Percentiles rank a stretch among this genome's conserved stretches.
Evolutionary conservation across 2,888 invertebrate genomes (phyloP).

Genomic region (Actias luna): DNA sequence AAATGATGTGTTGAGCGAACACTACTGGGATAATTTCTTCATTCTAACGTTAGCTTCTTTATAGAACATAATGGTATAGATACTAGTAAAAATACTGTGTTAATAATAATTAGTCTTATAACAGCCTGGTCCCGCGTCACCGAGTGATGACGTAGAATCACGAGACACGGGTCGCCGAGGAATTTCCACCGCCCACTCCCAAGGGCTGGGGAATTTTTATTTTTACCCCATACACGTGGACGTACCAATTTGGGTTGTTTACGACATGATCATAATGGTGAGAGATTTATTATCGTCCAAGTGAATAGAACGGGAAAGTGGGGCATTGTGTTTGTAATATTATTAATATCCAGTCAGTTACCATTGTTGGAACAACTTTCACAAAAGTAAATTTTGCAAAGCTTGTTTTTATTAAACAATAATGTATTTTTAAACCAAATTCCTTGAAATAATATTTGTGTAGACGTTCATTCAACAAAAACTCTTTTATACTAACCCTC

Average conservation of each 20-base stretch:
- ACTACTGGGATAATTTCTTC: too few species aligned
- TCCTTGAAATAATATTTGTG: background rate
- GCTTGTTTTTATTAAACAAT: background rate
- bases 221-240: constrained; percentile 32
- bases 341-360: background rate
- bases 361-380: background rate
- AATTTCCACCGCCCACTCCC: constrained; percentile 25
- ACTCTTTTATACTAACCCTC: too few species aligned
- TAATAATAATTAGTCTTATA: background rate
- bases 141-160: constrained; percentile 14
- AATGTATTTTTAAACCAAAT: background rate
- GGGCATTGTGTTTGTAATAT: background rate
- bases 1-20: too few species aligned
- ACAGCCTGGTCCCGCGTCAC: constrained; percentile 7
- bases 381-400: background rate
- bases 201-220: constrained; percentile 33
- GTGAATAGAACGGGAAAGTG: background rate
- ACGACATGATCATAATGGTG: constrained; percentile 23
- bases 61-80: background rate
- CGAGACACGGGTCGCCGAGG: constrained; percentile 26
- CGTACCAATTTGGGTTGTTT: constrained; percentile 33
- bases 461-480: too few species aligned
- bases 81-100: background rate
- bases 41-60: background rate
- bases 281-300: constrained; percentile 7